Base-by-base conservation (phyloP, 2,888 invertebrate species). In the Tanytarsus gracilentus region DNA sequence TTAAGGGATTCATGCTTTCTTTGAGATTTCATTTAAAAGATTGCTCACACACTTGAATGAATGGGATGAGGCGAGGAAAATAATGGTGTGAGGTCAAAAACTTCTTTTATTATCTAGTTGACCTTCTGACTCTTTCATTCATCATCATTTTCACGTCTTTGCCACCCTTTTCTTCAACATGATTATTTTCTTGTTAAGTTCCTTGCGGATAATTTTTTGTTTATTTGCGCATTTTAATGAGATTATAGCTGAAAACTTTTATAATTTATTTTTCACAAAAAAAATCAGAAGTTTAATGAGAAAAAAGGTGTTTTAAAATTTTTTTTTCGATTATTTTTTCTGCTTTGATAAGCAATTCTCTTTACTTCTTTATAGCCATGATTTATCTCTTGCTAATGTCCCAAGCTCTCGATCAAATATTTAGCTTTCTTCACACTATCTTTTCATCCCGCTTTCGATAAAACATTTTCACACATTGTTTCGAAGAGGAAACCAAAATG, bases 41-140 rank as follows among this genome's bases (percentile, higher is more conserved):
- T n/a, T n/a, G n/a, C n/a, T n/a, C n/a, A n/a, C n/a, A n/a, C n/a
- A n/a, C n/a, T n/a, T n/a, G n/a, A n/a, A n/a, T n/a, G n/a, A n/a
- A 18, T 2, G 21, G 18, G 3, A 11, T 21, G 21, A 44, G 6
- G 11, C 7, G 18, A 23, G n/a, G 44, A 23, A 23, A 21, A 23
- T 18, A 44, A 23, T 44, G 18, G 21, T 14, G 21, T 7, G 44
- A 44, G 23, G 33, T 33, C 9, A 33, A 33, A n/a, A 44, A 44
- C 44, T 44, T 44, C 16, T 36, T 36, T n/a, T 51, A 40, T 44
- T 58, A 58, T 58, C 48, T 58, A 58, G 44, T 58, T 58, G 58
- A 58, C 58, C 30, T 58, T 58, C 30, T 44, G 29, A 58, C 58
- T 48, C 58, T 48, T 58, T 58, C 58, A 58, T 58, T 58, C 48